Base-by-base conservation (phyloP, 2,113 vertebrate species). In the Pleuronectes platessa region DNA sequence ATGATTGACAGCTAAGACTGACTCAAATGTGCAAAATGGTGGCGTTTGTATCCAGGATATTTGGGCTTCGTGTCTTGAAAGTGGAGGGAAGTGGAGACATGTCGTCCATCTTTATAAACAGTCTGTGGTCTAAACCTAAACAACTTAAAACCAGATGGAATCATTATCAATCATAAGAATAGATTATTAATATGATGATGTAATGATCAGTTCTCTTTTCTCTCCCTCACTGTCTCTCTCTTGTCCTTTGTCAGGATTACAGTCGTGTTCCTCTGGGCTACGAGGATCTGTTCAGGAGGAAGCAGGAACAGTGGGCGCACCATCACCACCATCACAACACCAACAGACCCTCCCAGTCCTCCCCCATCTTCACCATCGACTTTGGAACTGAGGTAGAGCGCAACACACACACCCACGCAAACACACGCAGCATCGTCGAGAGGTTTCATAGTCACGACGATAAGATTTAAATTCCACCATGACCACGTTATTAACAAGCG, bases 251-350 rank as follows among this genome's bases (percentile, higher is more conserved):
- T 70, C 81, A 98, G 97, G 97, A 99, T 87, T 98, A 95, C 72
- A 93, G 95, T 78, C 96, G 96, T 72, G 91, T 96, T 87, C 95
- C 96, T 88, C 93, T 96, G 63, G 95, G 95, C 81, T 97, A 96
- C 6, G 97, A 98, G 76, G 96, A 98, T 75, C 95, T 97, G 10
- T 93, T 97, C 82, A 93, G 96, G 84, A 95, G 95, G 91, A 98
- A 97, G 83, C 95, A 96, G 2, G 97, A 98, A 58, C 97, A 97
- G 73, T 98, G 97, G 97, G 93, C 95, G 1, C 96, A 96, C 65
- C 96, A 96, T 82, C 96, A 97, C 78, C 93, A 94, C 82, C 93
- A 94, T 71, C 88, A 92, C 82, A 87, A 68, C 85, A 90, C 93
- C 76, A 94, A 42, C 94, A 95, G 79, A 94, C 96, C 95, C 79